Evolutionary conservation across 2,888 invertebrate species (phyloP), one percentile per base, ranked within the genome.

Genomic region (Hesperia comma): DNA sequence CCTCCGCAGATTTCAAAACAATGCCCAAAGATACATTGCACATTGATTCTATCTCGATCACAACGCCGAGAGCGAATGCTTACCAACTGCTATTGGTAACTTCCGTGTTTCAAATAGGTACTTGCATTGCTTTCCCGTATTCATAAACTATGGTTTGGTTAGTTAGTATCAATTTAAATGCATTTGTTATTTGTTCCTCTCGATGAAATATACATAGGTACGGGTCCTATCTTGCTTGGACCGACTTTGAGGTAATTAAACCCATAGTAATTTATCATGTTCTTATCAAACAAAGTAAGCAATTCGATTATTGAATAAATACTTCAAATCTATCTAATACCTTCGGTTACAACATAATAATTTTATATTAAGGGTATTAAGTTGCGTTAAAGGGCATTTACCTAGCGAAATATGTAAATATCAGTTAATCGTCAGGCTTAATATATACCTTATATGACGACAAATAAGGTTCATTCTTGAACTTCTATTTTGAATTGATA

Each of bases 21-120:
- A 46, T 46, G 7, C 43, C 17, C 43, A 46, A 51, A 51, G 49
- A 21, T 49, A 49, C 10, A 33, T 33, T 51, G 51, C 43, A 46
- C 43, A 46, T 46, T 6, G 43, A 46, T 46, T 46, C 43, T 17
- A 46, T 46, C 15, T 46, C 43, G 43, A 46, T 17, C 43, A 46
- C 2, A 46, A 17, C 17, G 17, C 8, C 7, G 43, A 17, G 6
- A 7, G 17, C 43, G 43, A 46, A 17, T 8, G 15, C 1, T 17
- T 6, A 46, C 2, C 17, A 1, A 46, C 2, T 46, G 17, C 43
- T 46, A 17, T 17, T 46, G 17, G 17, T 46, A 46, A 15, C 15
- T 46, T 46, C 17, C 43, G 43, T 46, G 7, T 17, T 12, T 46
- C 43, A 37, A 12, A 37, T 37, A 12, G n/a, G n/a, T n/a, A n/a